Evolutionary conservation across 2,113 vertebrate genomes (phyloP).

Genomic region (Eclectus roratus): DNA sequence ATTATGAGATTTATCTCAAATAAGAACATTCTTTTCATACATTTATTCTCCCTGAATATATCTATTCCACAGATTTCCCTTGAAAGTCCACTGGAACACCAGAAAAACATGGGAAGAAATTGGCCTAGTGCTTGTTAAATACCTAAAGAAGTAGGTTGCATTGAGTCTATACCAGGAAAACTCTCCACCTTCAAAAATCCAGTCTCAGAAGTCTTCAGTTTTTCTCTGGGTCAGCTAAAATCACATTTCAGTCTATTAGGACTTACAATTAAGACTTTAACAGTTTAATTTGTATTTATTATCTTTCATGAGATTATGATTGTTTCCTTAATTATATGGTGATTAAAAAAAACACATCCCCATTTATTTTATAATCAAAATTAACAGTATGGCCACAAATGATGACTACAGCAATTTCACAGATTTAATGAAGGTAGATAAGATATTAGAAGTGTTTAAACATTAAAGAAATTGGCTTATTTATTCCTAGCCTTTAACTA

Average conservation of each 20-base stretch:
- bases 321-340: not conserved
- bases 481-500: not conserved
- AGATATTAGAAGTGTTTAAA: not conserved
- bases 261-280: not conserved
- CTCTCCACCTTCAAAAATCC: not conserved
- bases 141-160: not conserved
- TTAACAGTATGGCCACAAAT: not conserved
- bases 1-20: not conserved
- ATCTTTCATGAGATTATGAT: not conserved
- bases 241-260: not conserved
- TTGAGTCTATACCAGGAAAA: not conserved
- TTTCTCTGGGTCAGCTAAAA: not conserved
- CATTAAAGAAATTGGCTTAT: not conserved
- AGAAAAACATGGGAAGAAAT: not conserved
- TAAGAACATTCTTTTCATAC: not conserved
- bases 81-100: not conserved
- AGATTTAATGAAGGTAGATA: not conserved
- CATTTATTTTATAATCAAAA: not conserved
- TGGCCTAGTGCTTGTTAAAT: not conserved
- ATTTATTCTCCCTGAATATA: not conserved
- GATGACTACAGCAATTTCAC: not conserved
- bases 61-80: not conserved
- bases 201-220: not conserved
- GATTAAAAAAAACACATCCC: not conserved
- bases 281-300: conserved; percentile 16